Evolutionary conservation across 2,797 vertebrate genomes (phyloP), one percentile per base, ranked within the genome.

Genomic region (Perodicticus potto): DNA sequence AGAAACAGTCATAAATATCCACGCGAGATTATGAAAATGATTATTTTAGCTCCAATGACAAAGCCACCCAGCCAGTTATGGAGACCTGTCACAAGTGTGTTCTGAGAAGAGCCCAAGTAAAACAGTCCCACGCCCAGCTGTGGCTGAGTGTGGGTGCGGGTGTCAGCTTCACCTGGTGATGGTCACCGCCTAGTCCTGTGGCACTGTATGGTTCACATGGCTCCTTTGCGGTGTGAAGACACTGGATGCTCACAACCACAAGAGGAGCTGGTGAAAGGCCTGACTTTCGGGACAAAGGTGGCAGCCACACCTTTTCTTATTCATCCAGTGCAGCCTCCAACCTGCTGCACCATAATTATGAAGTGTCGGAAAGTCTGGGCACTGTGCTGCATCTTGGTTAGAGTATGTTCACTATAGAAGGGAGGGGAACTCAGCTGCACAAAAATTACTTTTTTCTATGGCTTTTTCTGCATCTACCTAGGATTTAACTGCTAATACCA

Each of bases 391-490:
- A 19, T 0, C 0, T 0, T 32, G 0, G 20, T 49, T 86, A 34
- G 74, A 34, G 13, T 0, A 0, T 14, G 11, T 2, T 78, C 80
- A 37, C 63, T 27, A 16, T 57, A 7, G 22, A 70, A 85, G 16
- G 40, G n/a, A 27, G 27, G 76, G 86, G 81, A 92, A 65, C 84
- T 87, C 27, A 40, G 22, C 49, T 70, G 27, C 6, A 17, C 55
- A 53, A 27, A 80, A 61, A 3, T 12, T 2, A 43, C 32, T 74
- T 77, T 22, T 63, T 92, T 73, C 16, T 73, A 1, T 61, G 40
- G 53, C 72, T 61, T 87, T 90, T 80, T 82, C 82, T 67, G 53
- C 77, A 17, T 67, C 85, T 32, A 14, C 49, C 65, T 27, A 55
- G 40, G 27, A 81, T 88, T 87, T 34, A 23, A 1, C 34, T 80